phyloP scores from a whole-genome alignment of 2,888 invertebrate species.

The Athrips mouffetella region DNA sequence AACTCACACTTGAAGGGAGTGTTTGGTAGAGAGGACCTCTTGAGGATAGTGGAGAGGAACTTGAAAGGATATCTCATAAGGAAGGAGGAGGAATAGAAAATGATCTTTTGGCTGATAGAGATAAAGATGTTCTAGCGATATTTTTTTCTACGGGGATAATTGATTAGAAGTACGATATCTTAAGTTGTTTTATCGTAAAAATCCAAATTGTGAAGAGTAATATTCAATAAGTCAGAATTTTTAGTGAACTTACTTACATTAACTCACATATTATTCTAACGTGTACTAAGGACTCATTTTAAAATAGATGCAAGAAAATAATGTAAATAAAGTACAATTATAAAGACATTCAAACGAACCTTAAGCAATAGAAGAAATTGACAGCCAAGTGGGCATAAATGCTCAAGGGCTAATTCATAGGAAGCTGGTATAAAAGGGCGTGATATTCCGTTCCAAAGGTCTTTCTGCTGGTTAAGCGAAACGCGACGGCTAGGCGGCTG shows the following conservation, averaged over 20 bases:
- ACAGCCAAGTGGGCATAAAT: constrained; percentile 14
- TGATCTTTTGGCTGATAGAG: too few relatives aligned
- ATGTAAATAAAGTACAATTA: neutral
- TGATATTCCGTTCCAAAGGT: neutral
- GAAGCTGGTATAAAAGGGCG: neutral
- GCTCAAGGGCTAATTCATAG: constrained; percentile 11
- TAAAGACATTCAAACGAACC: constrained; percentile 7
- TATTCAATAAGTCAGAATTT: too few relatives aligned
- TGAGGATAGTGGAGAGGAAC: constrained; percentile 1
- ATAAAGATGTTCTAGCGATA: too few relatives aligned
- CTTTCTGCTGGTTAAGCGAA: neutral
- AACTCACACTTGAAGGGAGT: constrained; percentile 11
- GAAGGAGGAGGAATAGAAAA: neutral
- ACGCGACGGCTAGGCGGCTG: neutral
- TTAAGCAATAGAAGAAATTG: constrained; percentile 5
- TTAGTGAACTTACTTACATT: too few relatives aligned
- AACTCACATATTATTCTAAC: too few relatives aligned
- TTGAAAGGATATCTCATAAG: constrained; percentile 3
- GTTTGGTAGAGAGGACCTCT: constrained; percentile 3
- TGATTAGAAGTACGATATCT: too few relatives aligned
- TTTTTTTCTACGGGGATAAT: too few relatives aligned
- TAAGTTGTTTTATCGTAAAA: too few relatives aligned
- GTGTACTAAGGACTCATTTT: too few relatives aligned
- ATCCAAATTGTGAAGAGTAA: too few relatives aligned
- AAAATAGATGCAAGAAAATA: neutral